phyloP scores from a whole-genome alignment of 2,113 vertebrate species.

The Gymnobelideus leadbeateri region DNA sequence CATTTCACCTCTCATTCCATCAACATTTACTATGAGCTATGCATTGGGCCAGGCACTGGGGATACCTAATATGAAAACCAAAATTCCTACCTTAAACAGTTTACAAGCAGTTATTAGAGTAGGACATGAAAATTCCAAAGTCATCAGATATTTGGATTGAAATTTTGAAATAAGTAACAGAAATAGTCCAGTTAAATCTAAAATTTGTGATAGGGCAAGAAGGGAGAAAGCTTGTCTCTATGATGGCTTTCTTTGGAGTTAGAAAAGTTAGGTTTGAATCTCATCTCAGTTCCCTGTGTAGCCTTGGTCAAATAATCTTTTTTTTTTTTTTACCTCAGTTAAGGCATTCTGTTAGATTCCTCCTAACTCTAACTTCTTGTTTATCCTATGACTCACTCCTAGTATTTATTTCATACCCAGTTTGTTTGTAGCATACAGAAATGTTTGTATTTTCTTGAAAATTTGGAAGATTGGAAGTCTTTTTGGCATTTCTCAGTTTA shows the following conservation, averaged over 20 bases:
- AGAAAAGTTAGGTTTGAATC: neutral
- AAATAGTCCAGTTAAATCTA: neutral
- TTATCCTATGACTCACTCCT: neutral
- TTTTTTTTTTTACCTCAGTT: neutral
- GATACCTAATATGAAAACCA: neutral
- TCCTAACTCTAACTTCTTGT: neutral
- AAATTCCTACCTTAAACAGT: neutral
- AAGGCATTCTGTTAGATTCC: neutral
- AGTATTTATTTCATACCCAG: neutral
- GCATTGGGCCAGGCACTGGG: neutral
- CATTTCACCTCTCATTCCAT: neutral
- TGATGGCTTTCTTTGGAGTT: neutral
- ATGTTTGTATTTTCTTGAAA: neutral
- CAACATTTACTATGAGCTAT: neutral
- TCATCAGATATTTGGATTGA: neutral
- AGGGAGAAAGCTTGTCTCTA: neutral
- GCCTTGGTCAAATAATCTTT: conserved; percentile 23
- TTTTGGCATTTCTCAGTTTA: neutral
- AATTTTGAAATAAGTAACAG: neutral
- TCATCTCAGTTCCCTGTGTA: neutral
- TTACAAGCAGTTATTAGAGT: neutral
- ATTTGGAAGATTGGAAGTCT: neutral
- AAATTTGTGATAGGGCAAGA: neutral
- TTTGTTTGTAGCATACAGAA: neutral
- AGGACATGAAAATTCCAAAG: neutral